A percentile compares a stretch with the other conserved stretches of the same genome.
Conservation (phyloP, 2,888 invertebrate species). For the Aporophyla lueneburgensis region DNA sequence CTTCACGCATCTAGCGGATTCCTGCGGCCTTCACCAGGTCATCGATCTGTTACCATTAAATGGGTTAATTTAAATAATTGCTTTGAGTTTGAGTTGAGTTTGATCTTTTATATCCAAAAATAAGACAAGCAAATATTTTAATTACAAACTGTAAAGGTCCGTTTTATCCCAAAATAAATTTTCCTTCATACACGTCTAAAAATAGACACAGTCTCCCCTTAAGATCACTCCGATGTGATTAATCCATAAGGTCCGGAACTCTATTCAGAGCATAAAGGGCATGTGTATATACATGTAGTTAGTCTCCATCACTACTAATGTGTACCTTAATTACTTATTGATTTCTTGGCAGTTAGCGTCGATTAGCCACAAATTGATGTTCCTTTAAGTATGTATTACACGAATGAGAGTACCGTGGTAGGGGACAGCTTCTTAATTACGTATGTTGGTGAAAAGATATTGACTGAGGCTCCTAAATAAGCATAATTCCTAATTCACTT, state of each 20-base stretch:
- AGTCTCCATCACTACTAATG: slow-evolving; percentile 33
- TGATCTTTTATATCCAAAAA: not conserved
- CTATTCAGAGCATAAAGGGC: slow-evolving; percentile 3
- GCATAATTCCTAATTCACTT: slow-evolving; percentile 9
- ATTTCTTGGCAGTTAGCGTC: slow-evolving; percentile 50
- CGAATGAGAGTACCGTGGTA: slow-evolving; percentile 52
- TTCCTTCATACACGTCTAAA: slow-evolving; percentile 3
- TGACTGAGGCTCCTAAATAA: slow-evolving; percentile 45
- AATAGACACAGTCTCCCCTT: slow-evolving; percentile 9
- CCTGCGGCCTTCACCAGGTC: too few relatives aligned
- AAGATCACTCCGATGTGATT: not conserved
- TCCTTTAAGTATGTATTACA: slow-evolving; percentile 57
- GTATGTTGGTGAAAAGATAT: slow-evolving; percentile 62
- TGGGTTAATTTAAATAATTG: too few relatives aligned
- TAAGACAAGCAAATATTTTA: not conserved
- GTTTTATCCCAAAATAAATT: slow-evolving; percentile 11
- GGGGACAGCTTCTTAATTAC: slow-evolving; percentile 69
- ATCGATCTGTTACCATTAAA: too few relatives aligned
- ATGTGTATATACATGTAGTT: not conserved
- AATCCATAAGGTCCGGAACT: not conserved
- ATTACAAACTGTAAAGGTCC: not conserved
- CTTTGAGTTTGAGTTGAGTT: not conserved
- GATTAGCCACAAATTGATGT: slow-evolving; percentile 65
- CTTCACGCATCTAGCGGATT: too few relatives aligned
- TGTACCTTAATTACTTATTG: slow-evolving; percentile 55